phyloP scores from a whole-genome alignment of 2,888 invertebrate genomes.

The Netelia melanura region DNA sequence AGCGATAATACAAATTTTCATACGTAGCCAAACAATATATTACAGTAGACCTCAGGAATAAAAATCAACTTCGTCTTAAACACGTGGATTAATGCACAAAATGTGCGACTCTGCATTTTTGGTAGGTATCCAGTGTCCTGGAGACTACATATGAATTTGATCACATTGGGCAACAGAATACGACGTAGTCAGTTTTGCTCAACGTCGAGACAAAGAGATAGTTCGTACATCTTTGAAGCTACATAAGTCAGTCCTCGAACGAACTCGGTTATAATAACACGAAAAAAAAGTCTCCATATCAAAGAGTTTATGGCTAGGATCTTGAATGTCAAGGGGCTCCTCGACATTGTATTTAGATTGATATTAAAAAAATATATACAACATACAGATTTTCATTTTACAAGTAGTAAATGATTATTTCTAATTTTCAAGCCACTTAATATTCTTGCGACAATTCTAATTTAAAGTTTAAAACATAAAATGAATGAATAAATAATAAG shows the following conservation, averaged over 20 bases:
- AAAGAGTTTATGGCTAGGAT: not conserved
- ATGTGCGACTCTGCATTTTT: too few relatives aligned
- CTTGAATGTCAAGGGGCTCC: not conserved
- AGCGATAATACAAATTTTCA: too few relatives aligned
- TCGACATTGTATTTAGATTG: not conserved
- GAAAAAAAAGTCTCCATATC: not conserved
- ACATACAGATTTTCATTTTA: not conserved
- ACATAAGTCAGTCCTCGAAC: not conserved
- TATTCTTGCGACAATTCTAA: not conserved
- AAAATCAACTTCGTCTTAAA: too few relatives aligned
- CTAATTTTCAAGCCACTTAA: not conserved
- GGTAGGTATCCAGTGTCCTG: not conserved
- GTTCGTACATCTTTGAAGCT: not conserved
- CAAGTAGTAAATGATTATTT: not conserved
- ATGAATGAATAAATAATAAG: too few relatives aligned
- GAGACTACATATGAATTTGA: not conserved
- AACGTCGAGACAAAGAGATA: not conserved
- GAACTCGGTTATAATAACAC: not conserved
- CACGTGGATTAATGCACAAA: too few relatives aligned
- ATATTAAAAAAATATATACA: not conserved
- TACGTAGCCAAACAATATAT: too few relatives aligned
- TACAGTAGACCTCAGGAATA: too few relatives aligned
- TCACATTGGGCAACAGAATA: not conserved
- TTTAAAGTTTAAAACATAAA: too few relatives aligned
- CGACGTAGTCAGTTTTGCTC: not conserved